These are phyloP conservation scores for Zele albiditarsus DNA, from an alignment of 2,888 invertebrate genomes.

Conservation along the genomic window DNA sequence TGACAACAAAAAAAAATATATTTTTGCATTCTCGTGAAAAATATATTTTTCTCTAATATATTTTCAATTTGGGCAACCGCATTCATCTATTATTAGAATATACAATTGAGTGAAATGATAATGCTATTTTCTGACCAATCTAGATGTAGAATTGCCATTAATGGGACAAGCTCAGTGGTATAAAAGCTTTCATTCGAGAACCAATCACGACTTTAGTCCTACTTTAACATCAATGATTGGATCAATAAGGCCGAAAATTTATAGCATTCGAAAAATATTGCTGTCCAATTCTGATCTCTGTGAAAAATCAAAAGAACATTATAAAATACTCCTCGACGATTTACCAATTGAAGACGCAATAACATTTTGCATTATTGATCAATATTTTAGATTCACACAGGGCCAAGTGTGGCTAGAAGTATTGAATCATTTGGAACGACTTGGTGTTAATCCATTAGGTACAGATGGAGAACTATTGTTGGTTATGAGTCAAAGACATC, in stretches of 20 bases:
- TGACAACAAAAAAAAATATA: too few species aligned
- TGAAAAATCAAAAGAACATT: conserved; percentile 67
- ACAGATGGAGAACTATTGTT: conserved; percentile 68
- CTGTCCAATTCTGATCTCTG: conserved; percentile 63
- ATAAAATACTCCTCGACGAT: conserved; percentile 66
- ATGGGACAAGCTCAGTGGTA: conserved; percentile 71
- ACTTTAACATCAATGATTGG: conserved; percentile 69
- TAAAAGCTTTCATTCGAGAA: conserved; percentile 59
- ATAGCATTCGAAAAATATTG: conserved; percentile 71
- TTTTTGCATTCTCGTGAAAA: too few species aligned
- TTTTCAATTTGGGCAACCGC: too few species aligned
- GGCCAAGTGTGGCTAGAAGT: conserved; percentile 74
- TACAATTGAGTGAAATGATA: neutral
- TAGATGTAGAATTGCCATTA: conserved; percentile 69
- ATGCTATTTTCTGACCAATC: neutral
- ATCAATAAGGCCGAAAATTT: conserved; percentile 73
- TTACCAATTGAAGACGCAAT: conserved; percentile 67
- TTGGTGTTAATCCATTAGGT: conserved; percentile 66
- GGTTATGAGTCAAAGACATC: conserved; percentile 65
- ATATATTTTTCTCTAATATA: too few species aligned
- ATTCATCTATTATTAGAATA: too few species aligned
- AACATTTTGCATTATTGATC: conserved; percentile 70
- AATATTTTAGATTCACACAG: conserved; percentile 72
- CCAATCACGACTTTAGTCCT: conserved; percentile 62
- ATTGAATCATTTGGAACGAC: conserved; percentile 64